phyloP scores from a whole-genome alignment of 35 echinoderm and acorn worm genomes.

The Anneissia japonica region DNA sequence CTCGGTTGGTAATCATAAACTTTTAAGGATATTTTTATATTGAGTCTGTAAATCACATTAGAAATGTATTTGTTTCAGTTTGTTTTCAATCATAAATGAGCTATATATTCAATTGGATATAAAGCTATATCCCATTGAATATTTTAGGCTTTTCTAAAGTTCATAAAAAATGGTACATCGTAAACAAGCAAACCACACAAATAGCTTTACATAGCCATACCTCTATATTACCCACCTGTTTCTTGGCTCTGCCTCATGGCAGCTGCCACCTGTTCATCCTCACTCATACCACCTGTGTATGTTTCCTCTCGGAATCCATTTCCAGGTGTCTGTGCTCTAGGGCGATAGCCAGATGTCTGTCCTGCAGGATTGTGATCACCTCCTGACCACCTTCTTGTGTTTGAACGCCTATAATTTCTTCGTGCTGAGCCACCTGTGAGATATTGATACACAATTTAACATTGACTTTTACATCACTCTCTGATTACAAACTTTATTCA shows the following conservation, averaged over 20 bases:
- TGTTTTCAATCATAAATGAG: too few species aligned
- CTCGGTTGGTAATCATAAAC: too few species aligned
- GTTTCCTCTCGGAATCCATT: constrained; percentile 1
- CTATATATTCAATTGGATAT: too few species aligned
- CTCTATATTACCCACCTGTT: constrained; percentile 18
- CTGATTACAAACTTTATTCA: too few species aligned
- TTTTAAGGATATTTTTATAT: too few species aligned
- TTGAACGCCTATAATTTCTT: neutral
- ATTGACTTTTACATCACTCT: too few species aligned
- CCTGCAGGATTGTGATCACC: neutral
- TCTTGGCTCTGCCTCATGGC: constrained; percentile 57
- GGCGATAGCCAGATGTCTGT: constrained; percentile 9
- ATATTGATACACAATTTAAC: too few species aligned
- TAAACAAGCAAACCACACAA: too few species aligned
- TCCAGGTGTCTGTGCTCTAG: neutral
- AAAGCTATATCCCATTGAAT: neutral
- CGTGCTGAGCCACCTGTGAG: neutral
- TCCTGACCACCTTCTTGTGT: neutral
- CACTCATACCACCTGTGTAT: constrained; percentile 56
- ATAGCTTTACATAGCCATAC: too few species aligned
- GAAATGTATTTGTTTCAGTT: too few species aligned
- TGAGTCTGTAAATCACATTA: too few species aligned
- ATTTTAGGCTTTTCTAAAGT: neutral
- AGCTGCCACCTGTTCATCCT: constrained; percentile 74
- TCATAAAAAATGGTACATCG: too few species aligned